Evolutionary conservation across 2,888 invertebrate species (phyloP), one percentile per base, ranked within the genome.

Genomic region (Linnaemya vulpina): DNA sequence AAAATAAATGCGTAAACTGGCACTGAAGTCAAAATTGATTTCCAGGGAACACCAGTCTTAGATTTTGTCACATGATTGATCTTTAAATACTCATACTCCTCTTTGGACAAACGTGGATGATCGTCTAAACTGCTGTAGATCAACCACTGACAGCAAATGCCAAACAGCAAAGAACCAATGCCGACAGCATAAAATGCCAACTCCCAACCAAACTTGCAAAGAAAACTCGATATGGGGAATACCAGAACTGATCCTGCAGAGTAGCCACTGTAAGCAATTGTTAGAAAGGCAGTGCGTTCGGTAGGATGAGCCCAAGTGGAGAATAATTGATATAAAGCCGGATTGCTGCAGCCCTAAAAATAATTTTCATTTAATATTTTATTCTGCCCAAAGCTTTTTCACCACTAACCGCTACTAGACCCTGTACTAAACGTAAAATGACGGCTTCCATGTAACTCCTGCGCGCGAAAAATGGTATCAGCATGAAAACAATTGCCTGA

Each of bases 181-280:
- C 90, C 91, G 30, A 94, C 90, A 11, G 93, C 90, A 89, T 95
- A 95, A 90, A 95, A 95, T 7, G 94, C 93, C 11, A 93, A 92
- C 1, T 93, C 93, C 95, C 95, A 95, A 15, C 95, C 94, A 76
- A 93, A 93, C 81, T 93, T 91, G 88, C 95, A 95, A 9, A 95
- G 89, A 20, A 93, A 91, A 25, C 94, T 94, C 4, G 94, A 93
- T 25, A 95, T 85, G 0, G 95, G 94, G 87, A 94, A 94, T 0
- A 94, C 94, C 9, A 94, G 75, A 3, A 93, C 89, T 0, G 92
- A 89, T 1, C 93, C 93, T 87, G 92, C 91, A 86, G 90, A 93
- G 90, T 90, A 93, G 86, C 92, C 94, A 89, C 89, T 90, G 73
- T 92, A 93, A 2, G 92, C 92, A 55, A 93, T 89, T 0, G 93